Conservation (phyloP, 2,888 invertebrate genomes). For the Apotomis turbidana region DNA sequence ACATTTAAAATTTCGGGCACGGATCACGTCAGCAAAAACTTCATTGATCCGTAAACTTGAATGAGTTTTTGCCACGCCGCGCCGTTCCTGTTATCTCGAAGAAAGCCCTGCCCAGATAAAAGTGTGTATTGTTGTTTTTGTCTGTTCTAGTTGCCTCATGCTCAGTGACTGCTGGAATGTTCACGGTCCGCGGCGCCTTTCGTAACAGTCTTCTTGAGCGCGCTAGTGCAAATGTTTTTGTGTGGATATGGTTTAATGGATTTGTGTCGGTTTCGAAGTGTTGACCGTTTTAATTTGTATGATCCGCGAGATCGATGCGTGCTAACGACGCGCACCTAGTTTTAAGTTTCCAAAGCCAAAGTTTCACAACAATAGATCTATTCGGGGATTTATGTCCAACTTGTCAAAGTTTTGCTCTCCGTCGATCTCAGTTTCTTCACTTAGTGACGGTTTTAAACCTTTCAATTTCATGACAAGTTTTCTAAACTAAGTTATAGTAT, state of each 20-base stretch:
- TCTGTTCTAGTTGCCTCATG: conserved; percentile 69
- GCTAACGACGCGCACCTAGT: conserved; percentile 31
- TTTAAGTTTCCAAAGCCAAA: conserved; percentile 18
- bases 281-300: conserved; percentile 54
- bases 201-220: conserved; percentile 77
- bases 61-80: conserved; percentile 46
- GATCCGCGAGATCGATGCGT: conserved; percentile 52
- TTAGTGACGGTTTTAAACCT: background rate
- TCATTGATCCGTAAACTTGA: conserved; percentile 40
- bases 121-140: conserved; percentile 71
- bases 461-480: background rate
- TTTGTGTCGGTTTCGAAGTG: conserved; percentile 59
- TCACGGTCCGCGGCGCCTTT: conserved; percentile 79
- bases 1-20: conserved; percentile 25
- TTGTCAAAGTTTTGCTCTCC: conserved; percentile 3
- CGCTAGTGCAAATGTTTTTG: conserved; percentile 81
- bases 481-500: background rate
- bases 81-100: conserved; percentile 59
- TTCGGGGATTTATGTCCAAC: conserved; percentile 1
- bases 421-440: background rate
- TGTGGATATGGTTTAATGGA: conserved; percentile 68
- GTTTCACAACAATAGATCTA: background rate
- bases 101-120: conserved; percentile 59
- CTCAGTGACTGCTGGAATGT: conserved; percentile 77
- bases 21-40: conserved; percentile 13